phyloP scores from a whole-genome alignment of 30 jellyfish, hydroid and myxozoan genomes.

The Cassiopea xamachana region DNA sequence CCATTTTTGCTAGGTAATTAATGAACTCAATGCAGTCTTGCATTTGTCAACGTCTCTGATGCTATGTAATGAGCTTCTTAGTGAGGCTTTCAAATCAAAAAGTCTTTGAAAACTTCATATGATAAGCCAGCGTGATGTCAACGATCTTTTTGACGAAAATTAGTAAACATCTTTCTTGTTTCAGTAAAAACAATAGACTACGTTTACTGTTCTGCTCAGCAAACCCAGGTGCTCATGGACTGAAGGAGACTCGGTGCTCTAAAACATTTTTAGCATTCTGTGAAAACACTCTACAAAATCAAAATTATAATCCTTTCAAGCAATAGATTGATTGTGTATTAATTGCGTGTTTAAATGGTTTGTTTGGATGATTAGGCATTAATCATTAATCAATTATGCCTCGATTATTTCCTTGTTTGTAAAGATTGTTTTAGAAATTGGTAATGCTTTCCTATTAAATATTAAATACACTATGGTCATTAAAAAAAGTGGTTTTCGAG shows the following conservation, averaged over 20 bases:
- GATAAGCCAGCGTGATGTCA: conserved; percentile 60
- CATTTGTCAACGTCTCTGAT: not conserved
- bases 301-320: conserved; percentile 62
- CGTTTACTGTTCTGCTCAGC: conserved; percentile 26
- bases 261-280: conserved; percentile 52
- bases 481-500: conserved; percentile 32
- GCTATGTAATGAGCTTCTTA: conserved; percentile 2
- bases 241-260: conserved; percentile 51
- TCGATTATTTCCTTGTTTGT: conserved; percentile 66
- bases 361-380: conserved; percentile 75
- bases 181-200: conserved; percentile 37
- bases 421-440: conserved; percentile 61
- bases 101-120: conserved; percentile 9
- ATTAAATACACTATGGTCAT: conserved; percentile 39
- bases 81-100: conserved; percentile 36
- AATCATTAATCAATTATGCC: conserved; percentile 70
- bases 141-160: conserved; percentile 32
- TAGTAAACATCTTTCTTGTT: conserved; percentile 59
- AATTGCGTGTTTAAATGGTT: conserved; percentile 79
- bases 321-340: conserved; percentile 82
- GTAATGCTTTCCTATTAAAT: conserved; percentile 48
- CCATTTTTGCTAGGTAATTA: not conserved
- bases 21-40: not conserved
- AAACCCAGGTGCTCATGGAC: conserved; percentile 63
- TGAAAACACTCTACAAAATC: conserved; percentile 66